Percentiles rank a stretch among this genome's conserved stretches.
These are phyloP conservation scores for Glossosoma conforme DNA, from an alignment of 1,140 invertebrate genomes.

Conservation along the genomic window DNA sequence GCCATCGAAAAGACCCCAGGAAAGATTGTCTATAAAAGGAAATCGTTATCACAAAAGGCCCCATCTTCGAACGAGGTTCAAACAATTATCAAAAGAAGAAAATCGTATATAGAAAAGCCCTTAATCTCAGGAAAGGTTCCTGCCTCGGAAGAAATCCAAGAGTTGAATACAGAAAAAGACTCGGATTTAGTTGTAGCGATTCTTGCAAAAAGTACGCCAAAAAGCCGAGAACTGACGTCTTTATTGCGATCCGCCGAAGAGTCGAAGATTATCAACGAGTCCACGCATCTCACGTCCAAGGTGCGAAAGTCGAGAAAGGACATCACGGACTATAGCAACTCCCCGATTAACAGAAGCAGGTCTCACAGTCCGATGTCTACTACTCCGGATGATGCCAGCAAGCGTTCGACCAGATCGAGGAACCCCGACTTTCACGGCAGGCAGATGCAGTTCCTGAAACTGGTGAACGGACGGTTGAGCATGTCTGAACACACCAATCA, in stretches of 20 bases:
- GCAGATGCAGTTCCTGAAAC: constrained; percentile 52
- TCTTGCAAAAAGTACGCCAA: too few relatives aligned
- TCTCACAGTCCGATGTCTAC: constrained; percentile 42
- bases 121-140: too few relatives aligned
- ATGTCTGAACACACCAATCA: too few relatives aligned
- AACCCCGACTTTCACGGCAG: constrained; percentile 56
- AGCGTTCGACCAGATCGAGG: constrained; percentile 50
- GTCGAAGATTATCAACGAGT: constrained; percentile 50
- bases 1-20: too few relatives aligned
- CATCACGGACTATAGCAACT: constrained; percentile 1
- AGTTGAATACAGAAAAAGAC: too few relatives aligned
- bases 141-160: too few relatives aligned
- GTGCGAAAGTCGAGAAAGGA: constrained; percentile 42
- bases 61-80: too few relatives aligned
- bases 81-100: too few relatives aligned
- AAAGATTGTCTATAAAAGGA: too few relatives aligned
- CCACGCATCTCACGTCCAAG: constrained; percentile 44
- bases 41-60: too few relatives aligned
- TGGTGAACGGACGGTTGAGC: constrained; percentile 40
- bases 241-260: constrained; percentile 48
- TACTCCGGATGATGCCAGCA: constrained; percentile 37
- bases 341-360: constrained; percentile 27
- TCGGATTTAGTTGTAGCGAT: too few relatives aligned
- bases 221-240: constrained; percentile 46
- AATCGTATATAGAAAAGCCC: too few relatives aligned